A percentile compares a stretch with the other conserved stretches of the same genome.
These are phyloP conservation scores for Alligator sinensis DNA, from an alignment of 2,113 vertebrate species.

Conservation along the genomic window DNA sequence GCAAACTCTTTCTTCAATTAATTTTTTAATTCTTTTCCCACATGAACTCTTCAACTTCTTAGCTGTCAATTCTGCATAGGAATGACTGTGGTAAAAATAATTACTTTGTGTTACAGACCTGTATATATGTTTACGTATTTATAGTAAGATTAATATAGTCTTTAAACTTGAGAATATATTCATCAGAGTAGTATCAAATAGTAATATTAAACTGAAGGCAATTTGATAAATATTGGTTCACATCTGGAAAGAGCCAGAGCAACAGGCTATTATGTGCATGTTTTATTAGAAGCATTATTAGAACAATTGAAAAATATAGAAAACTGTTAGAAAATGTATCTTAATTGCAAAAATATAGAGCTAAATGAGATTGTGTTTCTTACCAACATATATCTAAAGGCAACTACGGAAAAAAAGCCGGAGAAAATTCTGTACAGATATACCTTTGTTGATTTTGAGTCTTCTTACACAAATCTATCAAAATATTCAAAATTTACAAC, in stretches of 20 bases:
- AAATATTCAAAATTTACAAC: not conserved
- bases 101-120: not conserved
- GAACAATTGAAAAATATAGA: not conserved
- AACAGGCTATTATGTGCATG: not conserved
- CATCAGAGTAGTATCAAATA: not conserved
- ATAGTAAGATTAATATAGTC: not conserved
- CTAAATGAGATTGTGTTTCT: not conserved
- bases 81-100: not conserved
- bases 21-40: conserved; percentile 16
- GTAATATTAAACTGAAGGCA: not conserved
- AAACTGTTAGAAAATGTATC: not conserved
- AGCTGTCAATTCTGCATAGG: not conserved
- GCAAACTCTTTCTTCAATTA: conserved; percentile 55
- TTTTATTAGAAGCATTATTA: not conserved
- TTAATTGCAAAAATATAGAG: not conserved
- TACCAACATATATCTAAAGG: not conserved
- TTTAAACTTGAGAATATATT: not conserved
- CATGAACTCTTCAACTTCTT: conserved; percentile 23
- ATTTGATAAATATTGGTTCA: not conserved
- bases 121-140: not conserved
- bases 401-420: not conserved
- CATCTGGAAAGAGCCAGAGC: not conserved
- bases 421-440: not conserved
- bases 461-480: not conserved
- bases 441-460: not conserved